Percentiles rank a stretch among this genome's conserved stretches.
Evolutionary conservation across 2,797 vertebrate genomes (phyloP).

Genomic region (Onychomys arenicola): DNA sequence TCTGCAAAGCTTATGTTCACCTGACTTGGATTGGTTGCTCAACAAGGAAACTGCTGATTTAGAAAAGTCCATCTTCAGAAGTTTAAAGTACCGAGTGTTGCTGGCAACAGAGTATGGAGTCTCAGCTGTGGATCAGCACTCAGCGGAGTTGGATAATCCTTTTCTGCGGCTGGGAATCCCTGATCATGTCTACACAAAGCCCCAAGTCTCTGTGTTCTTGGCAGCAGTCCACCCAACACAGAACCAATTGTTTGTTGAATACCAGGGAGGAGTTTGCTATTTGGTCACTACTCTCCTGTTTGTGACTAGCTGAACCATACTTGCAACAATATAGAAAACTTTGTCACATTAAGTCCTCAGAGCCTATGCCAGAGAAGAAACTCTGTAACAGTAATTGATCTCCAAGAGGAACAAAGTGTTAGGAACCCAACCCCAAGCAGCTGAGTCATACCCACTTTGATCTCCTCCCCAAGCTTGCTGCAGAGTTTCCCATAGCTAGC

Average conservation of each 20-base stretch:
- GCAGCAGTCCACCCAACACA: constrained; percentile 32
- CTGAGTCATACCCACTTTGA: background rate
- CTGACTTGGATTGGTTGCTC: background rate
- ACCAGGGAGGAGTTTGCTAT: background rate
- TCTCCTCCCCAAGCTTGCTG: background rate
- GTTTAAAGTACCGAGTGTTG: background rate
- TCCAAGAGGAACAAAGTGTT: background rate
- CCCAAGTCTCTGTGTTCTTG: constrained; percentile 29
- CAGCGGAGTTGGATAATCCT: background rate
- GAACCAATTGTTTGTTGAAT: constrained; percentile 35
- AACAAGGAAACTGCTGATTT: background rate
- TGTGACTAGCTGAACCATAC: background rate
- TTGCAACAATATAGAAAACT: constrained; percentile 12
- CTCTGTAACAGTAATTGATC: background rate
- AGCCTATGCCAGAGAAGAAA: background rate
- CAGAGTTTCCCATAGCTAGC: background rate
- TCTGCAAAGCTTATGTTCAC: background rate
- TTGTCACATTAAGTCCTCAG: background rate
- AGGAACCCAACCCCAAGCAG: background rate
- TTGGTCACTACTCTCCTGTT: background rate
- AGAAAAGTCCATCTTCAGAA: constrained; percentile 11
- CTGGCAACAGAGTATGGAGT: background rate
- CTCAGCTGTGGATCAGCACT: background rate
- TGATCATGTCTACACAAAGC: constrained; percentile 42
- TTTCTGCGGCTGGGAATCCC: constrained; percentile 37